phyloP scores from a whole-genome alignment of 2,113 vertebrate genomes.

The Cathartes aura region DNA sequence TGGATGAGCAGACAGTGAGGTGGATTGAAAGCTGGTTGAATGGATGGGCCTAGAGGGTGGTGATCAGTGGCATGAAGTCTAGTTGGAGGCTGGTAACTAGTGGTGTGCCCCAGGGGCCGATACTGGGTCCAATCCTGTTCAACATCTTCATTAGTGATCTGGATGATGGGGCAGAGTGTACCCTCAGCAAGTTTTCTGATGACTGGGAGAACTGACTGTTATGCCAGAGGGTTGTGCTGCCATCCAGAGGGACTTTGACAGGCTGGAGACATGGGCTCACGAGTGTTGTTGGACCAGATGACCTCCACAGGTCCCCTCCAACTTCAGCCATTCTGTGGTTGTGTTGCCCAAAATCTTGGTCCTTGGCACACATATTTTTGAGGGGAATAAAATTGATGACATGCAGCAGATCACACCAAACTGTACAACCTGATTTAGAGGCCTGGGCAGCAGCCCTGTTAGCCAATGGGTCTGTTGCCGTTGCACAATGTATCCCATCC shows the following conservation, averaged over 20 bases:
- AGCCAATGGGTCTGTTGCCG: neutral
- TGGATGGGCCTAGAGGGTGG: neutral
- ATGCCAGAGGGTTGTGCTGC: neutral
- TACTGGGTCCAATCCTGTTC: neutral
- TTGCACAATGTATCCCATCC: fast-evolving
- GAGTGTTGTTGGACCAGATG: neutral
- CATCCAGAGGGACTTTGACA: neutral
- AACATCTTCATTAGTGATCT: neutral
- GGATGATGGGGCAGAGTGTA: neutral
- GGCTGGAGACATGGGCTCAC: neutral
- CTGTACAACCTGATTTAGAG: neutral
- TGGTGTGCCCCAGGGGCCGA: neutral
- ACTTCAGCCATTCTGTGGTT: neutral
- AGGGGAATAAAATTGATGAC: neutral
- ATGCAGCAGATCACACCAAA: neutral
- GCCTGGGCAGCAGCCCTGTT: neutral
- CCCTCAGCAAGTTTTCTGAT: neutral
- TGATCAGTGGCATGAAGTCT: neutral
- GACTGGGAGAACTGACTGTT: neutral
- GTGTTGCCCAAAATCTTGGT: neutral
- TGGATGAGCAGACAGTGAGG: neutral
- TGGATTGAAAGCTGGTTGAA: neutral
- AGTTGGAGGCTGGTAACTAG: neutral
- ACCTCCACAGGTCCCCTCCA: neutral
- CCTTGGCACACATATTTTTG: neutral